Evolutionary conservation across 2,888 invertebrate species (phyloP).

Genomic region (Pyralis farinalis): DNA sequence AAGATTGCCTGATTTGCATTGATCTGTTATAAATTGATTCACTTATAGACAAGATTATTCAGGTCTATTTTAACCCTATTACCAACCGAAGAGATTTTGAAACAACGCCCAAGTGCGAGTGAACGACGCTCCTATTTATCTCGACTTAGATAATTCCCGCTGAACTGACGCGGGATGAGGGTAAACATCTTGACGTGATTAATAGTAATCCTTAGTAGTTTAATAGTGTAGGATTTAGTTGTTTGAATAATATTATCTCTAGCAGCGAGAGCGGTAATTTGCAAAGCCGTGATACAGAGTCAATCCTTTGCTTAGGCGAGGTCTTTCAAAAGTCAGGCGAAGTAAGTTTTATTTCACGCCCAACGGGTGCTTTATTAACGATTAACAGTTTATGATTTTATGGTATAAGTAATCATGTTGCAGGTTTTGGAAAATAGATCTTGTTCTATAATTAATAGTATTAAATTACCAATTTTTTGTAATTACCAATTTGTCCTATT

Average conservation of each 20-base stretch:
- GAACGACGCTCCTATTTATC: constrained; percentile 63
- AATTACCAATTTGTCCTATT: too few relatives aligned
- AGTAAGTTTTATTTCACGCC: constrained; percentile 1
- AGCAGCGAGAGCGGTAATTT: constrained; percentile 41
- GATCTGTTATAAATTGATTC: constrained; percentile 51
- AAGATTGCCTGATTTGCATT: constrained; percentile 36
- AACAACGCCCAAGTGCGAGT: constrained; percentile 40
- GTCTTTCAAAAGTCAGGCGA: constrained; percentile 11
- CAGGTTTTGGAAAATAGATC: too few relatives aligned
- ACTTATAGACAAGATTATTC: constrained; percentile 46
- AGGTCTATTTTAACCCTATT: constrained; percentile 43
- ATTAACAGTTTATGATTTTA: too few relatives aligned
- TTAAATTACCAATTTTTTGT: too few relatives aligned
- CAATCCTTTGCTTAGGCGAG: constrained; percentile 17
- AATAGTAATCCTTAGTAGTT: constrained; percentile 73
- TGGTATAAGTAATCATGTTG: too few relatives aligned
- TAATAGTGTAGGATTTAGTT: constrained; percentile 68
- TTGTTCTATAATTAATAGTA: too few relatives aligned
- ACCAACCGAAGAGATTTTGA: constrained; percentile 45
- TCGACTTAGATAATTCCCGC: constrained; percentile 67
- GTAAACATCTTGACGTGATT: constrained; percentile 77
- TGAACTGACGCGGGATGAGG: constrained; percentile 69
- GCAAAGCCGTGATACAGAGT: constrained; percentile 26
- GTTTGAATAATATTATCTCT: constrained; percentile 61
- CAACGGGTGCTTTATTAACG: too few relatives aligned